phyloP scores from a whole-genome alignment of 2,797 vertebrate genomes.

The Acanthopagrus latus region DNA sequence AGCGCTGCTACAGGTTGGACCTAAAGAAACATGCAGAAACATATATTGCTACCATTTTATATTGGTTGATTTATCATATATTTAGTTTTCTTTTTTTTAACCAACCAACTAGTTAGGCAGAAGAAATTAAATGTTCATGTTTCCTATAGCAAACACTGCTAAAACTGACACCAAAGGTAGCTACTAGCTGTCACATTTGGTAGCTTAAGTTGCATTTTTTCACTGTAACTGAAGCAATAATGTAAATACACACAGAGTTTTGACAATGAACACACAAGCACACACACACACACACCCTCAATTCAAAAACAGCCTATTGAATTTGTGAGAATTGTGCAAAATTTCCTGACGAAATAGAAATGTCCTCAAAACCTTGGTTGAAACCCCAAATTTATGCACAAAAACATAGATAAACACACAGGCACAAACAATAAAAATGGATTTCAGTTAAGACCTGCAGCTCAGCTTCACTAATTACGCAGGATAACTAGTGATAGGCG shows the following conservation, averaged over 20 bases:
- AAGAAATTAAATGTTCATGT: too few relatives aligned
- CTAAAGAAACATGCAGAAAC: too few relatives aligned
- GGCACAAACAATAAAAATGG: not conserved
- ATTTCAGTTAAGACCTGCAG: slow-evolving; percentile 15
- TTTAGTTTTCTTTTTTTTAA: too few relatives aligned
- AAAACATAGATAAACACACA: not conserved
- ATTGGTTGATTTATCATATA: too few relatives aligned
- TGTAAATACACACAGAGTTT: not conserved
- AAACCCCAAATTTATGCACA: too few relatives aligned
- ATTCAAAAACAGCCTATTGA: too few relatives aligned
- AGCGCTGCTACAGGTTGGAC: too few relatives aligned
- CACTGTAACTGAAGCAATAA: not conserved
- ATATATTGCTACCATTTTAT: too few relatives aligned
- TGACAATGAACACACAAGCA: not conserved
- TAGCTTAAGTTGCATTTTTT: not conserved
- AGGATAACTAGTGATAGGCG: slow-evolving; percentile 7
- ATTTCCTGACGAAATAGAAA: too few relatives aligned
- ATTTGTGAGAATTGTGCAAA: too few relatives aligned
- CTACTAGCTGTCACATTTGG: not conserved
- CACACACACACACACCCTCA: not conserved
- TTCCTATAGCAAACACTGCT: not conserved
- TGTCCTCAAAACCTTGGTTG: too few relatives aligned
- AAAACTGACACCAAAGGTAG: not conserved
- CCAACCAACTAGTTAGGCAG: too few relatives aligned
- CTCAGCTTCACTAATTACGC: slow-evolving; percentile 17